Percentiles rank a stretch among this genome's conserved stretches.
Conservation (phyloP, 2,888 invertebrate species). For the Sinotaia quadrata region DNA sequence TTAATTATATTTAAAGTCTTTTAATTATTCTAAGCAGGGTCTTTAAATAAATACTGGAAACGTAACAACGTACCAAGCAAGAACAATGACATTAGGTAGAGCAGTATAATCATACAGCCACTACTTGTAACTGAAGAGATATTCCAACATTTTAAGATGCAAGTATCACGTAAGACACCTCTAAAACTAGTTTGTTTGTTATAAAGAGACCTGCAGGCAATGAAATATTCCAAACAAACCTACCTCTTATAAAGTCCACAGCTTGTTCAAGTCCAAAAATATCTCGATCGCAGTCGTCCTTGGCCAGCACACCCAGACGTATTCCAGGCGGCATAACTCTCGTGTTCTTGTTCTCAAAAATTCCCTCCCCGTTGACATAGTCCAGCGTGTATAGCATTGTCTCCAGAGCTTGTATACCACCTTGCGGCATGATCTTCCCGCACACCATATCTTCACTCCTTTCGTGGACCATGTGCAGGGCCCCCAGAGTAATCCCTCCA, state of each 20-base stretch:
- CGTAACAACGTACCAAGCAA: too few relatives aligned
- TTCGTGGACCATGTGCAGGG: conserved; percentile 96
- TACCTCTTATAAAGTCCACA: conserved; percentile 96
- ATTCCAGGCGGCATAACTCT: conserved; percentile 82
- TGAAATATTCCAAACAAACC: too few relatives aligned
- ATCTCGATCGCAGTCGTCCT: conserved; percentile 96
- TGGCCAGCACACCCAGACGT: conserved; percentile 86
- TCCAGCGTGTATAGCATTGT: conserved; percentile 93
- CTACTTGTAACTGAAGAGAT: too few relatives aligned
- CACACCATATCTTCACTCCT: conserved; percentile 86
- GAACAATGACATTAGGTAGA: too few relatives aligned
- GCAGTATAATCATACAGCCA: too few relatives aligned
- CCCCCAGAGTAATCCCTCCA: conserved; percentile 90
- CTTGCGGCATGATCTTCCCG: conserved; percentile 95
- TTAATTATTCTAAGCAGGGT: too few relatives aligned
- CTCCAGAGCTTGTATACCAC: conserved; percentile 84
- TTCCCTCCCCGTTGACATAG: conserved; percentile 76
- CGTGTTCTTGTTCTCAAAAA: conserved; percentile 1
- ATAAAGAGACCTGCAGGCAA: too few relatives aligned
- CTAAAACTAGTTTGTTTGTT: too few relatives aligned
- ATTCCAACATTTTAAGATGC: too few relatives aligned
- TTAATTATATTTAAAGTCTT: too few relatives aligned
- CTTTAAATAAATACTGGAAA: too few relatives aligned
- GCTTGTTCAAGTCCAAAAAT: conserved; percentile 96
- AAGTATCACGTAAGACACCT: too few relatives aligned